A percentile compares a stretch with the other conserved stretches of the same genome.
These are phyloP conservation scores for Notothenia coriiceps DNA, from an alignment of 2,113 vertebrate genomes.

Conservation along the genomic window DNA sequence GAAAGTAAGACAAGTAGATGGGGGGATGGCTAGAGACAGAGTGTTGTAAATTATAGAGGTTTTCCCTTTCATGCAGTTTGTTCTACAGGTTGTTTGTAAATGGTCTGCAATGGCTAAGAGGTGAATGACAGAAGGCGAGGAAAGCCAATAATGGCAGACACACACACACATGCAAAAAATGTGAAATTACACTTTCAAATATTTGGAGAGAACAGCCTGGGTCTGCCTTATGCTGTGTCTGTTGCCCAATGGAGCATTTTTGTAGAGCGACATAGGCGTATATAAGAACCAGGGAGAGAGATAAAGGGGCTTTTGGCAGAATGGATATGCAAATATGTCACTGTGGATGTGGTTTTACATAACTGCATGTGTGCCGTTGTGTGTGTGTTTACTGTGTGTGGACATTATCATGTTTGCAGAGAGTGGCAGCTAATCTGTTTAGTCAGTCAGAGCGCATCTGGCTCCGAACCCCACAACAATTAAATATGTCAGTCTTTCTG, in stretches of 20 bases:
- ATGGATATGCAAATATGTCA: neutral
- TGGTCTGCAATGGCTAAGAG: neutral
- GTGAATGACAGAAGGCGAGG: constrained; percentile 17
- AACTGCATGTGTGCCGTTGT: constrained; percentile 3
- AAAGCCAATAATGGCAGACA: constrained; percentile 13
- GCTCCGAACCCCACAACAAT: constrained; percentile 58
- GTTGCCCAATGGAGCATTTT: constrained; percentile 17
- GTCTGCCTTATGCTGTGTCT: constrained; percentile 36
- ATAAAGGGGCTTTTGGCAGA: neutral
- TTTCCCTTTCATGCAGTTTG: too few species aligned
- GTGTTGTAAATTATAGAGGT: neutral
- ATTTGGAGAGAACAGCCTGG: constrained; percentile 45
- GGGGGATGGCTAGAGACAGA: neutral
- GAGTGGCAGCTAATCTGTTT: constrained; percentile 59
- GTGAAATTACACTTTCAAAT: constrained; percentile 27
- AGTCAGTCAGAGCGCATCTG: constrained; percentile 53
- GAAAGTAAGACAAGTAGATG: neutral
- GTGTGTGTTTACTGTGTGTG: constrained; percentile 7
- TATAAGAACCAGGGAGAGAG: neutral
- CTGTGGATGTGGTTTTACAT: constrained; percentile 5
- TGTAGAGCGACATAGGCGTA: neutral
- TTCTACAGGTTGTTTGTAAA: too few species aligned
- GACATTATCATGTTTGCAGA: constrained; percentile 45
- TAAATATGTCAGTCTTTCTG: constrained; percentile 51
- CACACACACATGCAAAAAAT: constrained; percentile 6